phyloP scores from a whole-genome alignment of 2,888 invertebrate species.

The Pelosia muscerda region DNA sequence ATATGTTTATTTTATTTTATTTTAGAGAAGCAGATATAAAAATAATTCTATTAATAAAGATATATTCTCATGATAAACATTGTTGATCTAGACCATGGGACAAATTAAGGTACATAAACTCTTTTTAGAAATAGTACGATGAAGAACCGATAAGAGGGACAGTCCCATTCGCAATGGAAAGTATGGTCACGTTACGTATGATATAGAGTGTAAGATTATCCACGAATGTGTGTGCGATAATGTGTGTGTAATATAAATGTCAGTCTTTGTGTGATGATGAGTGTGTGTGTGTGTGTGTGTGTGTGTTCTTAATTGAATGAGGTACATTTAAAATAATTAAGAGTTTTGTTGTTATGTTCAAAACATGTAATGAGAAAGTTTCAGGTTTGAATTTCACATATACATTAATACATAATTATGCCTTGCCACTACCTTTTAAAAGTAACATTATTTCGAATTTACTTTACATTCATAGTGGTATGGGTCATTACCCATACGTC shows the following conservation, averaged over 20 bases:
- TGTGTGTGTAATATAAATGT: slow-evolving; percentile 5
- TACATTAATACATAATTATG: too few species aligned
- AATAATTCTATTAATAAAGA: too few species aligned
- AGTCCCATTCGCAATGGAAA: background rate
- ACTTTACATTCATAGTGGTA: too few species aligned
- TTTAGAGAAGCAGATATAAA: too few species aligned
- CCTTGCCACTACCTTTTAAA: too few species aligned
- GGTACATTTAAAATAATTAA: background rate
- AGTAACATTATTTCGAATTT: too few species aligned
- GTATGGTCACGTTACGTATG: slow-evolving; percentile 5
- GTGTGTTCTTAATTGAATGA: background rate
- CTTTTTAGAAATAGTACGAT: background rate
- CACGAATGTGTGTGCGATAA: background rate
- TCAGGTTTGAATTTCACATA: too few species aligned
- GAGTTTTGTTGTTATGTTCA: background rate
- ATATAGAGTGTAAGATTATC: slow-evolving; percentile 12
- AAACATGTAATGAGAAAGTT: too few species aligned
- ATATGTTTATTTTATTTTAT: too few species aligned
- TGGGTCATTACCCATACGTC: too few species aligned
- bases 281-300: background rate
- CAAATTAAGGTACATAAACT: background rate
- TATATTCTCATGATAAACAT: too few species aligned
- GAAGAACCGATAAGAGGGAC: background rate
- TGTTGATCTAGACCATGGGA: background rate
- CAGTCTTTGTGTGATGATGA: background rate